A percentile compares a stretch with the other conserved stretches of the same genome.
Conservation (phyloP, 2,113 vertebrate species). For the Zosterops borbonicus region DNA sequence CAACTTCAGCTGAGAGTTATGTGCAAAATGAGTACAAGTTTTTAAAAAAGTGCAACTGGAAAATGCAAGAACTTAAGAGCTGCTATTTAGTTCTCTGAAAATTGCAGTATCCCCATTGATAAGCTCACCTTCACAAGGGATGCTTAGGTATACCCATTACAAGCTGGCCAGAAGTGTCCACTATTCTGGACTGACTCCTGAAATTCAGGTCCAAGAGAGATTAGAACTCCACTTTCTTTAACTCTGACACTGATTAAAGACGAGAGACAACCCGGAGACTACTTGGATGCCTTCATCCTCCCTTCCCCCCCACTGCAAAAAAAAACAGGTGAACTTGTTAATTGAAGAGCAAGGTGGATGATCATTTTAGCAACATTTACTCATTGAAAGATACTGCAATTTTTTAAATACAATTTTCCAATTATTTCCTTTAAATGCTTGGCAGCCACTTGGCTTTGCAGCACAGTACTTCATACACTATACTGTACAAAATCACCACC, state of each 20-base stretch:
- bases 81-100: slow-evolving; percentile 70
- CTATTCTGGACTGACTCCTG: slow-evolving; percentile 18
- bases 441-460: slow-evolving; percentile 80
- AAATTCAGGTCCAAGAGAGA: background rate
- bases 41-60: slow-evolving; percentile 43
- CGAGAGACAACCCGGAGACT: slow-evolving; percentile 55
- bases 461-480: slow-evolving; percentile 80
- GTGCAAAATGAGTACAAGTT: slow-evolving; percentile 76
- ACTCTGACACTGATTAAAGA: background rate
- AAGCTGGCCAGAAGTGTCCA: slow-evolving; percentile 36
- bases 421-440: slow-evolving; percentile 75
- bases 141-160: background rate
- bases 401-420: slow-evolving; percentile 74
- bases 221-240: background rate
- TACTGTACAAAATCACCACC: slow-evolving; percentile 85
- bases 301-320: slow-evolving; percentile 65
- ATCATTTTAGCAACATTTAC: slow-evolving; percentile 74
- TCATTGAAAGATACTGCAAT: slow-evolving; percentile 87
- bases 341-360: slow-evolving; percentile 77
- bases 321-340: slow-evolving; percentile 57
- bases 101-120: slow-evolving; percentile 76
- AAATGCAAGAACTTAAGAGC: slow-evolving; percentile 69
- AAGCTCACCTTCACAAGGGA: slow-evolving; percentile 43
- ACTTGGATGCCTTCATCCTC: slow-evolving; percentile 56
- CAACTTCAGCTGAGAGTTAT: slow-evolving; percentile 65